Evolutionary conservation across 2,113 vertebrate species (phyloP).

Genomic region (Chaenocephalus aceratus): DNA sequence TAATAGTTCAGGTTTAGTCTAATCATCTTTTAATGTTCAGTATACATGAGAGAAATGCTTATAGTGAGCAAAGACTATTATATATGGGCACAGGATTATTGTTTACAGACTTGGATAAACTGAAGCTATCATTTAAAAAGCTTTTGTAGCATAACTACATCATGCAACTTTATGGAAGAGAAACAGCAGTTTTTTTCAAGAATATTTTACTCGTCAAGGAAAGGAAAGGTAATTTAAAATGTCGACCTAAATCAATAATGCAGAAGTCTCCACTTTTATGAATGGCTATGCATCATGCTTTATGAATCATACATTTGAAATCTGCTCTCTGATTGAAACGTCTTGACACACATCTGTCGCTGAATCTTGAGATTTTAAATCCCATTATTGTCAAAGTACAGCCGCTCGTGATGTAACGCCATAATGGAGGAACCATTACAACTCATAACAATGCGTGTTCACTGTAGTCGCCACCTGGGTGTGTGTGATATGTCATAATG

Average conservation of each 20-base stretch:
- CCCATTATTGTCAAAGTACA: neutral
- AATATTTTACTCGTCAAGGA: too few species aligned
- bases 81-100: neutral
- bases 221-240: neutral
- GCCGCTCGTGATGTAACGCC: conserved; percentile 13
- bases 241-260: too few species aligned
- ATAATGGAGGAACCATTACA: conserved; percentile 40
- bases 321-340: neutral
- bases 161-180: too few species aligned
- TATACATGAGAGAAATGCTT: neutral
- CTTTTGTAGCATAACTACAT: neutral
- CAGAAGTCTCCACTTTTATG: neutral
- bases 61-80: neutral
- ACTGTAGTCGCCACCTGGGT: conserved; percentile 43
- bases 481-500: conserved; percentile 75
- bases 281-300: neutral
- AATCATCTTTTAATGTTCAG: neutral
- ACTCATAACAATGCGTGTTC: conserved; percentile 32
- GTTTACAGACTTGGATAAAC: neutral
- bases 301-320: neutral
- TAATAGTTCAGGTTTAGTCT: too few species aligned
- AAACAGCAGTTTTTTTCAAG: neutral
- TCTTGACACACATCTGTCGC: neutral
- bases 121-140: neutral
- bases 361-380: neutral